phyloP scores from a whole-genome alignment of 2,797 vertebrate genomes.

The Martes flavigula region DNA sequence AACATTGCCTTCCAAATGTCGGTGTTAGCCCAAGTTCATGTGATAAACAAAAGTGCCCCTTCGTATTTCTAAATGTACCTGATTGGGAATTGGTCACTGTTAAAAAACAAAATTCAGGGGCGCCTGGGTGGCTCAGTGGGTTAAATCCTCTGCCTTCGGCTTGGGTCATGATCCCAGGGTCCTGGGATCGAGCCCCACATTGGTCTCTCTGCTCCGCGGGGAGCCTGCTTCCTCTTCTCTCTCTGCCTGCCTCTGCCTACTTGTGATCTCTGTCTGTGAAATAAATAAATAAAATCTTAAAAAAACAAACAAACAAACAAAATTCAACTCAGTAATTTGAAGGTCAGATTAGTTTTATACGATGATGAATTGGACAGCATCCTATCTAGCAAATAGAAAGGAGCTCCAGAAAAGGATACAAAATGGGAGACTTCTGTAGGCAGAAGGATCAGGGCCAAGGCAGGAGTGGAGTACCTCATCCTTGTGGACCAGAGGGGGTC shows the following conservation, averaged over 20 bases:
- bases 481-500: neutral
- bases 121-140: too few relatives aligned
- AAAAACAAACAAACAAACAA: neutral
- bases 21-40: neutral
- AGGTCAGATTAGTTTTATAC: neutral
- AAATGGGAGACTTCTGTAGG: neutral
- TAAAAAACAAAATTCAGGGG: neutral
- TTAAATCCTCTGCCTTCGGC: too few relatives aligned
- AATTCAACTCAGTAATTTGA: neutral
- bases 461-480: neutral
- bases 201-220: too few relatives aligned
- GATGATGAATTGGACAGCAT: neutral
- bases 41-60: neutral
- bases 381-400: neutral
- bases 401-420: neutral
- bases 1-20: neutral
- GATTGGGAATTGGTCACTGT: neutral
- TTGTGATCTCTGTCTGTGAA: too few relatives aligned
- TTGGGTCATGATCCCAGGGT: too few relatives aligned
- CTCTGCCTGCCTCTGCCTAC: too few relatives aligned
- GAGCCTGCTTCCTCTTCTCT: too few relatives aligned
- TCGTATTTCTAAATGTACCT: neutral
- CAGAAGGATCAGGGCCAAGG: neutral
- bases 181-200: too few relatives aligned
- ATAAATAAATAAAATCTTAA: too few relatives aligned